Percentiles rank a stretch among this genome's conserved stretches.
Evolutionary conservation across 2,113 vertebrate species (phyloP).

Genomic region (Phocoena sinus): DNA sequence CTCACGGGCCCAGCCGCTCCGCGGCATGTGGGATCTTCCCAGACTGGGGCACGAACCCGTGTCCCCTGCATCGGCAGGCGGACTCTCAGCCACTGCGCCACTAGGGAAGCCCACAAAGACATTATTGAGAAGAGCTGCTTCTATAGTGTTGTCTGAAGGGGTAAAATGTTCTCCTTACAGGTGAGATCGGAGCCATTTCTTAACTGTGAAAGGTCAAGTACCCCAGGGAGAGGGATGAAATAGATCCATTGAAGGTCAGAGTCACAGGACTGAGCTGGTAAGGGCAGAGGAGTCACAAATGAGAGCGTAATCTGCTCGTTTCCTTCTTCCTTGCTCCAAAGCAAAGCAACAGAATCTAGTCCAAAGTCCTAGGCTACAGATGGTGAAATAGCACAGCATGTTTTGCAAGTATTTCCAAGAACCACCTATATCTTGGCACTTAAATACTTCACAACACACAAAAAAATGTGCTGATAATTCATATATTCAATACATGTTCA

Average conservation of each 20-base stretch:
- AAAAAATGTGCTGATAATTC: constrained; percentile 64
- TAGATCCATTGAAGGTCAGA: background rate
- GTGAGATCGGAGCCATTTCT: background rate
- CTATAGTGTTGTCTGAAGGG: background rate
- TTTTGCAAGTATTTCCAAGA: constrained; percentile 50
- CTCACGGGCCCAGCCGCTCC: too few species aligned
- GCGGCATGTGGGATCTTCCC: too few species aligned
- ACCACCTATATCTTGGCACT: constrained; percentile 69
- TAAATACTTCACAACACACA: constrained; percentile 43
- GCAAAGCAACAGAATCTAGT: constrained; percentile 37
- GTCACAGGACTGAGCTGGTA: background rate
- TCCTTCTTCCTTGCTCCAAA: constrained; percentile 41
- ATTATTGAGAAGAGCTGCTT: background rate
- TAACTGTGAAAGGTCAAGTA: background rate
- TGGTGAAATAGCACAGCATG: constrained; percentile 61
- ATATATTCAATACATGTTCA: constrained; percentile 56
- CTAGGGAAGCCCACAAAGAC: background rate
- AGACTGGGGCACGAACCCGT: too few species aligned
- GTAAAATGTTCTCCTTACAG: background rate
- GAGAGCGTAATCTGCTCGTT: constrained; percentile 27
- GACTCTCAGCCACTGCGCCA: too few species aligned
- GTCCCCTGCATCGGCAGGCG: too few species aligned
- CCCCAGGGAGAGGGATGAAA: background rate
- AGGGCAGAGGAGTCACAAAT: background rate
- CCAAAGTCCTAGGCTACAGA: constrained; percentile 59